A percentile compares a stretch with the other conserved stretches of the same genome.
Conservation (phyloP, 2,888 invertebrate genomes). For the Caenorhabditis uteleia region DNA sequence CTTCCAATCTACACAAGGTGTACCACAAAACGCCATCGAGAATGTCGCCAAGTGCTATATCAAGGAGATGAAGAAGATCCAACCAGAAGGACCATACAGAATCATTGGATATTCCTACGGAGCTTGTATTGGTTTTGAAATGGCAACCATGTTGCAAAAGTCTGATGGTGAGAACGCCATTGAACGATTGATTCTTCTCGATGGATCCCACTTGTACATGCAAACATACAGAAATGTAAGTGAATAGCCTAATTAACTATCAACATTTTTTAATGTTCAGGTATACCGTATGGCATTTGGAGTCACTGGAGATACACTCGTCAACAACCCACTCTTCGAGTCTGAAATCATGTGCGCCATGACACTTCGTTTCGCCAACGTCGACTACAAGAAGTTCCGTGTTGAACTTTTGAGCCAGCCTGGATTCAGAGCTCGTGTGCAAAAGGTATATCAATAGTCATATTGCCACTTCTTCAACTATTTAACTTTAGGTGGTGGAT, state of each 20-base stretch:
- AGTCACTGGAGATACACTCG: slow-evolving; percentile 68
- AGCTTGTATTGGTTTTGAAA: slow-evolving; percentile 90
- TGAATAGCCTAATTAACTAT: slow-evolving; percentile 35
- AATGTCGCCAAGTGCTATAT: slow-evolving; percentile 67
- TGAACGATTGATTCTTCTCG: slow-evolving; percentile 79
- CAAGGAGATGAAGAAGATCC: slow-evolving; percentile 79
- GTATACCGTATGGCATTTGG: slow-evolving; percentile 69
- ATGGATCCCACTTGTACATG: slow-evolving; percentile 77
- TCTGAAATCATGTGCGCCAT: slow-evolving; percentile 81
- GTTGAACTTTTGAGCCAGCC: slow-evolving; percentile 76
- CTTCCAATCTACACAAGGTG: slow-evolving; percentile 67
- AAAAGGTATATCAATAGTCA: too few relatives aligned
- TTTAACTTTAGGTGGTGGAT: slow-evolving; percentile 72
- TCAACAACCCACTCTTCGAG: slow-evolving; percentile 69
- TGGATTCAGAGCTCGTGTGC: slow-evolving; percentile 76
- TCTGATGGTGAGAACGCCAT: slow-evolving; percentile 69
- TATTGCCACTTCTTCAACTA: neutral
- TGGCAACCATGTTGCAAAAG: slow-evolving; percentile 83
- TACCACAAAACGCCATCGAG: slow-evolving; percentile 68
- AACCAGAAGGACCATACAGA: slow-evolving; percentile 84
- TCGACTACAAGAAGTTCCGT: slow-evolving; percentile 77
- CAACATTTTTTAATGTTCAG: slow-evolving; percentile 26
- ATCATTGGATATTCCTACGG: slow-evolving; percentile 95
- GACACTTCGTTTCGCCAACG: slow-evolving; percentile 79
- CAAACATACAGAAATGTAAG: slow-evolving; percentile 70